Base-by-base conservation (phyloP, 2,888 invertebrate species). In the Cephus nigrinus region DNA sequence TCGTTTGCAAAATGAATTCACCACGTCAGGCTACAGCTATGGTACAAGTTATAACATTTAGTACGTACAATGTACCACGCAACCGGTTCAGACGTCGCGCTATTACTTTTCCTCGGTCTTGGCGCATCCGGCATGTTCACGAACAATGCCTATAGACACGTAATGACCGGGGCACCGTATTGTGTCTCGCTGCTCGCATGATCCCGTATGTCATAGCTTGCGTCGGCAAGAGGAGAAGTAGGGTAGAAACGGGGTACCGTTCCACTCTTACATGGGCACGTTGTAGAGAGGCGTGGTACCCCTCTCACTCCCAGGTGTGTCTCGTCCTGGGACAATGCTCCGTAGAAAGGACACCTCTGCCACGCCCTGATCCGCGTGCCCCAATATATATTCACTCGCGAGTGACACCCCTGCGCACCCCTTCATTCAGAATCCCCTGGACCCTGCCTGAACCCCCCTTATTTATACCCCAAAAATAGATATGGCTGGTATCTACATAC, bases 311-410 rank as follows among this genome's bases (percentile, higher is more conserved):
- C 91, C 91, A 91, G 90, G 90, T 91, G 91, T 87, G 88, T 87
- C 84, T 85, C 84, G 84, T 84, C 84, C 85, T 84, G 84, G 87
- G 85, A 82, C 88, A 89, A 86, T 87, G 83, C 86, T 84, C 84
- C 85, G 86, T 88, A 89, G 89, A 89, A 89, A 90, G 88, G 90
- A 88, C 88, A 87, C 85, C 84, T 83, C 84, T 82, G 86, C 86
- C 89, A 89, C 91, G 90, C 91, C 91, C 88, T 85, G 88, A 90
- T 88, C 87, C 86, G 84, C 87, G 86, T 87, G 89, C 90, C 88
- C 90, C 87, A 88, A 90, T 90, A 40, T 40, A 40, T 40, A 90
- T 88, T 89, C 88, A 82, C 87, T 86, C 86, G 83, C 79, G 80
- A 82, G 81, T 81, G 72, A 80, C 75, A 69, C 78, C 34, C 76